Base-by-base conservation (phyloP, 1,140 invertebrate species). In the Theocolax elegans region DNA sequence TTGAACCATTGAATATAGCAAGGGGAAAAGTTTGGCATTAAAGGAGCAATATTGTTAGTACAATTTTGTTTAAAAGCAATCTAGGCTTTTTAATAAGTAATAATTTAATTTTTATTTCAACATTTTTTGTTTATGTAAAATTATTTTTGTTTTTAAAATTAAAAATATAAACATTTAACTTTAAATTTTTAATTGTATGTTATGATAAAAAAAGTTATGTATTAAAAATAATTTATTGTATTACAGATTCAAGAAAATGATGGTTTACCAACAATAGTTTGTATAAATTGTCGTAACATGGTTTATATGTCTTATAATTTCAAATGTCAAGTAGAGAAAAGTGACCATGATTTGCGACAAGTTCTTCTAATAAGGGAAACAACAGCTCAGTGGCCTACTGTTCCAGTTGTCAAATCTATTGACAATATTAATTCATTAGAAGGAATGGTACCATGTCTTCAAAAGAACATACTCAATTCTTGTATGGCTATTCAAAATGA, bases 261-360 rank as follows among this genome's bases (percentile, higher is more conserved):
- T 70, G 83, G 83, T 29, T 74, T 86, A 53, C 85, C 86, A n/a
- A 58, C 74, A 27, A 63, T 68, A n/a, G 84, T 87, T 13, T 87
- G 86, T 63, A 72, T 72, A 27, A 74, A 77, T 38, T 87, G 86
- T 73, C 71, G 81, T 9, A 71, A 79, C 60, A 72, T 84, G 38
- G 72, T 86, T 2, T 80, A 85, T 51, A 68, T 84, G 12, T 83
- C 83, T 0, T 86, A 83, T 29, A 72, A 85, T 42, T 87, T 87
- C 62, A 85, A 83, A 75, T 75, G 80, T 48, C 83, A 85, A 65
- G 85, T 85, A 66, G 83, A 87, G 76, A 78, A 77, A 66, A 72
- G 82, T 2, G 83, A 87, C 70, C 62, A 60, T 42, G 44, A 71
- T 51, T 46, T 71, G 29, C 59, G 48, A 66, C 29, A 81, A 79